phyloP scores from a whole-genome alignment of 2,888 invertebrate genomes.

The Conchocele bisecta region DNA sequence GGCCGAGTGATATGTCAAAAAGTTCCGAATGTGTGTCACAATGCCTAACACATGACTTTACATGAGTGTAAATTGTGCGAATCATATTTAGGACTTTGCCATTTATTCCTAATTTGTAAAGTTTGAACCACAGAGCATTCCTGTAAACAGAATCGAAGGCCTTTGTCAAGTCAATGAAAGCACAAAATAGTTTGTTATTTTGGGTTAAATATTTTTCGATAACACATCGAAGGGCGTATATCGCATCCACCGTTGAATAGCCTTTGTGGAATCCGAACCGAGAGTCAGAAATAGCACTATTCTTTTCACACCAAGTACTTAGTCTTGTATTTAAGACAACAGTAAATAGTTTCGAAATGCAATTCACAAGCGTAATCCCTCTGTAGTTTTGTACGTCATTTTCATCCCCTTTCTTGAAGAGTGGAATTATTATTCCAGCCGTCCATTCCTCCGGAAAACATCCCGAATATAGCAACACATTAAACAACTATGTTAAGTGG shows the following conservation, averaged over 20 bases:
- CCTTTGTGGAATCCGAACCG: constrained; percentile 31
- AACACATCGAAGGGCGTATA: too few species aligned
- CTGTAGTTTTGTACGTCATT: constrained; percentile 30
- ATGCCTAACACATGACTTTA: too few species aligned
- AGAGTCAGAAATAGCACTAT: constrained; percentile 10
- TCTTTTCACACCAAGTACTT: constrained; percentile 3
- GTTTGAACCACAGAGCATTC: too few species aligned
- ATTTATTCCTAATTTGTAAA: too few species aligned
- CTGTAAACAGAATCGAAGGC: too few species aligned
- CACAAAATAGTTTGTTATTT: too few species aligned
- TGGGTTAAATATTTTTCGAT: too few species aligned
- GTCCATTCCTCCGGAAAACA: constrained; percentile 27
- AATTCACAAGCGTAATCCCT: constrained; percentile 36
- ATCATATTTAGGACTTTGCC: too few species aligned
- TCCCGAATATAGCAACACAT: constrained; percentile 11
- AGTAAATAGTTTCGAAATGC: constrained; percentile 32
- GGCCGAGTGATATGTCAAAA: too few species aligned
- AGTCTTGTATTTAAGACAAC: constrained; percentile 27
- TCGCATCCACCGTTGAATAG: constrained; percentile 27
- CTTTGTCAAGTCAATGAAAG: too few species aligned
- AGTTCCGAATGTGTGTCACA: too few species aligned
- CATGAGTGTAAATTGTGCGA: too few species aligned
- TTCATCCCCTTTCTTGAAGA: constrained; percentile 39
- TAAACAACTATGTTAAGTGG: constrained; percentile 23
- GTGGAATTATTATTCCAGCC: constrained; percentile 28